Evolutionary conservation across 2,888 invertebrate species (phyloP).

Genomic region (Leistus spinibarbis): DNA sequence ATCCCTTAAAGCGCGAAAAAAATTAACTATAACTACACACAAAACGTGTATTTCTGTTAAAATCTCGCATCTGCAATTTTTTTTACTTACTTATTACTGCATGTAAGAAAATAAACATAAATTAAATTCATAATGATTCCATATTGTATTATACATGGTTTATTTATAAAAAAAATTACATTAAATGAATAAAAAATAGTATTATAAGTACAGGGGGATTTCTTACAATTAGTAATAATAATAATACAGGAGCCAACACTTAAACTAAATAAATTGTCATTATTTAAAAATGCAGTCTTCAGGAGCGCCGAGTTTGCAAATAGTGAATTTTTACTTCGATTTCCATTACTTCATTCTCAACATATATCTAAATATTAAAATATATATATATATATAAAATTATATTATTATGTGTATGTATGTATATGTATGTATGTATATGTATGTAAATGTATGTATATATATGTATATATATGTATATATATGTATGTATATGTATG

Average conservation of each 20-base stretch:
- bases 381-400: background rate
- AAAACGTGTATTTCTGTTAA: no score
- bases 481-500: background rate
- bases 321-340: constrained; percentile 47
- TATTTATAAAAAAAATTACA: background rate
- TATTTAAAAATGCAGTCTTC: background rate
- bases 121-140: no score
- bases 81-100: no score
- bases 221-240: background rate
- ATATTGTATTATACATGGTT: background rate
- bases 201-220: background rate
- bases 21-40: no score
- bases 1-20: no score
- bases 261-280: background rate
- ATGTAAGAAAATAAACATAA: no score
- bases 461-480: background rate
- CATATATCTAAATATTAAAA: constrained; percentile 42
- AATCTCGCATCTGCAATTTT: no score
- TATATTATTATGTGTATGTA: no score
- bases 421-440: background rate
- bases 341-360: constrained; percentile 49
- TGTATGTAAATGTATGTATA: background rate
- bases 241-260: background rate
- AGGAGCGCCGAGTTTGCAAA: background rate
- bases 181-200: background rate